phyloP scores from a whole-genome alignment of 2,797 vertebrate genomes.

The Octomys mimax region DNA sequence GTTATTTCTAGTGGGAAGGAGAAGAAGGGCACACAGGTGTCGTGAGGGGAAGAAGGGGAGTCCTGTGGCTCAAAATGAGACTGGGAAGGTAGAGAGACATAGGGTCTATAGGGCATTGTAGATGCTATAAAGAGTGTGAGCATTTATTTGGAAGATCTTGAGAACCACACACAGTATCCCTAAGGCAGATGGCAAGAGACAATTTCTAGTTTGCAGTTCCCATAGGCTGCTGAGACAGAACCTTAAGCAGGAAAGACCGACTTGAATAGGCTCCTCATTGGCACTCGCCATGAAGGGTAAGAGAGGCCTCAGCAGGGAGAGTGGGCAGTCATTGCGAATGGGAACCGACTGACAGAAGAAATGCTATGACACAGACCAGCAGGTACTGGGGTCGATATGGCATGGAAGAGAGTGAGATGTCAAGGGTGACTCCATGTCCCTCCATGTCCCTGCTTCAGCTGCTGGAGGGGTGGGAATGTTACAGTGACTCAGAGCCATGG shows the following conservation, averaged over 20 bases:
- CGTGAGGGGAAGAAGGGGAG: background rate
- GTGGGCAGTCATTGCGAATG: background rate
- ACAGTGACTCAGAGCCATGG: background rate
- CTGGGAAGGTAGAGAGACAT: background rate
- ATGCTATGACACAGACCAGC: background rate
- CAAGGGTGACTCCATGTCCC: too few relatives aligned
- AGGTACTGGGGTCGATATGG: background rate
- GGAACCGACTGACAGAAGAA: background rate
- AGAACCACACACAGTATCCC: background rate
- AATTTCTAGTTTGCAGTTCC: background rate
- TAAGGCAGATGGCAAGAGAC: background rate
- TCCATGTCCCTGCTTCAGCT: background rate
- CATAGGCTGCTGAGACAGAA: background rate
- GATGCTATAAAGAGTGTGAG: too few relatives aligned
- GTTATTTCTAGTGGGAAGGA: background rate
- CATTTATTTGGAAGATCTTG: background rate
- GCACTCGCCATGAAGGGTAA: background rate
- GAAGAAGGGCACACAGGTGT: background rate
- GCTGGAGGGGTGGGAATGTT: background rate
- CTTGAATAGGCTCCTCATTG: background rate
- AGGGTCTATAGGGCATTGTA: fast-evolving
- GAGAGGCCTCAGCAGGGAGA: background rate
- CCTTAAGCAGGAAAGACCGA: background rate
- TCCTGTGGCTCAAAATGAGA: fast-evolving
- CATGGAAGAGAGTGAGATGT: background rate